Percentiles rank a stretch among this genome's conserved stretches.
phyloP scores from a whole-genome alignment of 2,113 vertebrate species.

The Anas platyrhynchos region DNA sequence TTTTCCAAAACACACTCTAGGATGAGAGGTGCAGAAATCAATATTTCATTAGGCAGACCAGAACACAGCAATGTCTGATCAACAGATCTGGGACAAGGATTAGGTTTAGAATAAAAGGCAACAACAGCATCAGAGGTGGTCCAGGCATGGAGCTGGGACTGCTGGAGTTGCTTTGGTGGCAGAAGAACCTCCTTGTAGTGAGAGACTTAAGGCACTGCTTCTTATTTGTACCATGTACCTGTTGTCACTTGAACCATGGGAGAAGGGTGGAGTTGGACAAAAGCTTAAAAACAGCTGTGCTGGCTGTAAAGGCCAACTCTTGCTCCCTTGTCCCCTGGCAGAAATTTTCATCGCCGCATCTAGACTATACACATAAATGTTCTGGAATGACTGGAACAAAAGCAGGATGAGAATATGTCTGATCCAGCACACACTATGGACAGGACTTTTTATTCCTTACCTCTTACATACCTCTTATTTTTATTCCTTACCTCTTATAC shows the following conservation, averaged over 20 bases:
- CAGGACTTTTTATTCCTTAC: background rate
- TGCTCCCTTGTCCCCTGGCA: background rate
- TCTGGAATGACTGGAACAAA: background rate
- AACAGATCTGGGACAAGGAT: background rate
- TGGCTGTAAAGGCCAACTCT: background rate
- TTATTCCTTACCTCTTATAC: background rate
- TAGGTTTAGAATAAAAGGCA: background rate
- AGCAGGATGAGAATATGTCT: background rate
- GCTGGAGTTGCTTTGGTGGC: background rate
- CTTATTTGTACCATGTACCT: background rate
- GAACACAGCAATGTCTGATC: background rate
- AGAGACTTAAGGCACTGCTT: background rate
- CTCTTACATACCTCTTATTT: background rate
- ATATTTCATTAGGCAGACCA: constrained; percentile 64
- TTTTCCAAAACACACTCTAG: background rate
- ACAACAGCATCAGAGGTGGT: background rate
- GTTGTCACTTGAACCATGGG: background rate
- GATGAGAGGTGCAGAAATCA: constrained; percentile 44
- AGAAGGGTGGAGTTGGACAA: background rate
- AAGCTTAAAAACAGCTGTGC: background rate
- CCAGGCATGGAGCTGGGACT: background rate
- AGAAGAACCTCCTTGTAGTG: background rate
- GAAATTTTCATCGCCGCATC: background rate
- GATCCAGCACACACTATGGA: accelerated
- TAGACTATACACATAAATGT: background rate